Percentiles rank a stretch among this genome's conserved stretches.
Conservation (phyloP, 1,140 invertebrate species). For the Telenomus remus region DNA sequence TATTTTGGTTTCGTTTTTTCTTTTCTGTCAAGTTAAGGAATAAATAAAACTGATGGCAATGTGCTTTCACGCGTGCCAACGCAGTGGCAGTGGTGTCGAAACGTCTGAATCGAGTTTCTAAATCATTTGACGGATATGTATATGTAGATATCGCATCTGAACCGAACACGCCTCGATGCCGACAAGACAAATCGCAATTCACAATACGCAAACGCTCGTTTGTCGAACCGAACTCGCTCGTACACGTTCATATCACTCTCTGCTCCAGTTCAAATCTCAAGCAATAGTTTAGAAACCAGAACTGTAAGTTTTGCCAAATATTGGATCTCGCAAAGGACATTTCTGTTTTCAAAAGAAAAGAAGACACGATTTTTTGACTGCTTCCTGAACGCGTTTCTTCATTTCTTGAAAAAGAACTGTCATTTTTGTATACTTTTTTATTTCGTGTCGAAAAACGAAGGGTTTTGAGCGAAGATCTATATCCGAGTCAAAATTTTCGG, state of each 20-base stretch:
- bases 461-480: too few relatives aligned
- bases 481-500: too few relatives aligned
- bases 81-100: conserved; percentile 42
- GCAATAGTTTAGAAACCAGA: neutral
- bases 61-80: conserved; percentile 20
- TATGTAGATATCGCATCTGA: conserved; percentile 34
- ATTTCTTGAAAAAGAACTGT: too few relatives aligned
- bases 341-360: too few relatives aligned
- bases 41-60: too few relatives aligned
- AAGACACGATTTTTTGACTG: too few relatives aligned
- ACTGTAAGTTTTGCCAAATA: neutral
- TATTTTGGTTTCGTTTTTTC: too few relatives aligned
- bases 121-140: conserved; percentile 55
- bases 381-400: too few relatives aligned
- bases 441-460: too few relatives aligned
- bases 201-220: conserved; percentile 32
- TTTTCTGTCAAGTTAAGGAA: too few relatives aligned
- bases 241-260: conserved; percentile 4
- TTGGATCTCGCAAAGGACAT: too few relatives aligned
- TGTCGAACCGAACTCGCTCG: conserved; percentile 7
- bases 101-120: conserved; percentile 38
- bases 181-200: conserved; percentile 44
- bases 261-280: conserved; percentile 13
- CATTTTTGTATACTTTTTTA: too few relatives aligned
- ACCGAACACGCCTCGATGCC: conserved; percentile 28